Base-by-base conservation (phyloP, 1,140 invertebrate genomes). In the Heterodera schachtii region DNA sequence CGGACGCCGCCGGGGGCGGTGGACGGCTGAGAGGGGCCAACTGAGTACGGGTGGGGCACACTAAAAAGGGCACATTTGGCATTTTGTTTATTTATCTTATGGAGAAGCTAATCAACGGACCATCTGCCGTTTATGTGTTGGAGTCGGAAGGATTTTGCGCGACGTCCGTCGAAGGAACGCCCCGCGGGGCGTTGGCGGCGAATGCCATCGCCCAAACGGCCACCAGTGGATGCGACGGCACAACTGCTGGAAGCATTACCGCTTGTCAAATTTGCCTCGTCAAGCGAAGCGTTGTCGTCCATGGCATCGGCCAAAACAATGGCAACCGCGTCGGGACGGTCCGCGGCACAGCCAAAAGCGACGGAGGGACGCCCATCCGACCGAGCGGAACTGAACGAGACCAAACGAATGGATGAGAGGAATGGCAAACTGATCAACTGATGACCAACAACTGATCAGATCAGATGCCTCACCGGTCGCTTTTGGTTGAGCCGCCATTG, bases 121-220 rank as follows among this genome's bases (percentile, higher is more conserved):
- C 69, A 4, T 71, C 44, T 41, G 69, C 31, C 31, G 31, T 31
- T 31, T 31, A 43, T 9, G 1, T 71, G 69, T 7, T 41, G 41
- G 41, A 16, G 69, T 46, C 69, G 69, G 21, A 71, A 71, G 31
- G 69, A 71, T 19, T 71, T 71, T 11, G 69, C 69, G 44, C 69
- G 69, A 46, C 69, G 69, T 64, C 57, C 57, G 69, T 71, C 31
- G 69, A 71, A 71, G 6, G 69, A 41, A 41, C 31, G 41, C 44
- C 41, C 44, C 41, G 31, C 44, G 69, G 69, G 69, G 41, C 69
- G 31, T 46, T 71, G 69, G 31, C 69, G 69, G n/a, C 69, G 69
- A 41, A 71, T 71, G 69, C 41, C 69, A 46, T 46, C 69, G 21
- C 69, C 57, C 69, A 71, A 71, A 46, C 41, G 69, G 11, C 69